Evolutionary conservation across 2,797 vertebrate species (phyloP).

Genomic region (Benthosema pterotum): DNA sequence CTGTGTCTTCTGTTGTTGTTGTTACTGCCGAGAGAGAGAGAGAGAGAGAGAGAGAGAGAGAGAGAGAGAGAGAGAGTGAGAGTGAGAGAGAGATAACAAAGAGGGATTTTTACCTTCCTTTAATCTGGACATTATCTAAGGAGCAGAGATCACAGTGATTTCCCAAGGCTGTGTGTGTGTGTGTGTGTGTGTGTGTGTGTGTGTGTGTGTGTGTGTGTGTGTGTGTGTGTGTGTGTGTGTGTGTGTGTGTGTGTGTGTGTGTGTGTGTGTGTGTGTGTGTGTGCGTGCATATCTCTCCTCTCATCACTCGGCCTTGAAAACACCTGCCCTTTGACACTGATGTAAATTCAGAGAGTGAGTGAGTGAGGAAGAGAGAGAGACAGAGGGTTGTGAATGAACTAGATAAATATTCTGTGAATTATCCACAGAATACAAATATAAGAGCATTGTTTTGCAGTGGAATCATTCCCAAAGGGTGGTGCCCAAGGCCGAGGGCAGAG

Average conservation of each 20-base stretch:
- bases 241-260: neutral
- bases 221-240: neutral
- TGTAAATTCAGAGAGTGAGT: no score
- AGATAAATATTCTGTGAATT: no score
- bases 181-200: neutral
- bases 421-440: no score
- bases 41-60: neutral
- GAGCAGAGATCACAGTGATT: slow-evolving; percentile 36
- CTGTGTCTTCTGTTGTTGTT: neutral
- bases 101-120: neutral
- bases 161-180: slow-evolving; percentile 6
- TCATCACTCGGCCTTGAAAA: no score
- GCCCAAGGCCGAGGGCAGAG: no score
- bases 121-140: slow-evolving; percentile 39
- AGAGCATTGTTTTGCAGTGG: no score
- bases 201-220: neutral
- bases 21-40: neutral
- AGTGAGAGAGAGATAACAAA: neutral
- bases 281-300: no score
- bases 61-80: neutral
- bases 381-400: no score
- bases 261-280: no score
- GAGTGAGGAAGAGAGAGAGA: no score
- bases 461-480: no score
- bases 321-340: no score